A percentile compares a stretch with the other conserved stretches of the same genome.
Evolutionary conservation across 2,797 vertebrate species (phyloP).

Genomic region (Cryptoblepharus egeriae): DNA sequence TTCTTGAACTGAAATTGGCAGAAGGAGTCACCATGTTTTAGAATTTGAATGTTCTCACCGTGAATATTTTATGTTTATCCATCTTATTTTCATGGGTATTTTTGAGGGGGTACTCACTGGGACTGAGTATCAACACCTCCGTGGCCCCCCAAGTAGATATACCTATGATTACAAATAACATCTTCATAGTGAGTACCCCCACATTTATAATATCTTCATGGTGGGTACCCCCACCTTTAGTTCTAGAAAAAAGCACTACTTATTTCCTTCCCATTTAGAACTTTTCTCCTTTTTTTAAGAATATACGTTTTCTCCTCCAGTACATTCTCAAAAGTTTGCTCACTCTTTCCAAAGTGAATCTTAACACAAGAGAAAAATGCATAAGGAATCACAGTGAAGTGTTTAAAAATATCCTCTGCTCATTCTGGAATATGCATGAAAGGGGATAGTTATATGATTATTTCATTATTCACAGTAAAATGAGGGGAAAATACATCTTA

Average conservation of each 20-base stretch:
- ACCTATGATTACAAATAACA: too few species aligned
- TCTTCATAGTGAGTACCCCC: too few species aligned
- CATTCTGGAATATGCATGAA: slow-evolving; percentile 34
- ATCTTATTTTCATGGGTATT: too few species aligned
- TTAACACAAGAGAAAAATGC: neutral
- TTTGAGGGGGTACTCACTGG: too few species aligned
- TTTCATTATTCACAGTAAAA: slow-evolving; percentile 28
- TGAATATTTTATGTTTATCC: slow-evolving; percentile 12
- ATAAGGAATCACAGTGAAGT: slow-evolving; percentile 9
- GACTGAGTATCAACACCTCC: too few species aligned
- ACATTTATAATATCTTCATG: too few species aligned
- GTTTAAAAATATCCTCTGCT: slow-evolving; percentile 28
- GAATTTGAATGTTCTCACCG: neutral
- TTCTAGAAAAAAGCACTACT: too few species aligned
- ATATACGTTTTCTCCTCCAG: neutral
- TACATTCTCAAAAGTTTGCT: neutral
- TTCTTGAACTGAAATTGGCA: slow-evolving; percentile 17
- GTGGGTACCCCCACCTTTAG: too few species aligned
- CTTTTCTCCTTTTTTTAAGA: neutral
- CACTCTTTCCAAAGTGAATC: neutral
- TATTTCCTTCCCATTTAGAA: slow-evolving; percentile 3
- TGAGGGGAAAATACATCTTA: neutral
- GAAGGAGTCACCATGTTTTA: neutral
- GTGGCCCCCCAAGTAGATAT: too few species aligned
- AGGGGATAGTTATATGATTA: slow-evolving; percentile 9